Evolutionary conservation across 2,888 invertebrate species (phyloP).

Genomic region (Halocaridina rubra): DNA sequence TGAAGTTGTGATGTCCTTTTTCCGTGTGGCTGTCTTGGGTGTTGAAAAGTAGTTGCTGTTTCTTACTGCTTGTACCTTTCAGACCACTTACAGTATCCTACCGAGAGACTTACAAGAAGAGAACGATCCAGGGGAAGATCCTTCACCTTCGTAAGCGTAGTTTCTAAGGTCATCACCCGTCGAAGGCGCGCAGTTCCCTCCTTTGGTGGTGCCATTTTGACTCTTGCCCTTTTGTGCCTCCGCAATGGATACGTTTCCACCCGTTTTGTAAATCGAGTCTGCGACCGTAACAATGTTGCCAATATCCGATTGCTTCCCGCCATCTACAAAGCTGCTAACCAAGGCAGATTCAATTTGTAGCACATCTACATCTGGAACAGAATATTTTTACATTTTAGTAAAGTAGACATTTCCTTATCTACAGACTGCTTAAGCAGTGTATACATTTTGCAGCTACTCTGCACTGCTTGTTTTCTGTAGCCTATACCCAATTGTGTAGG

Average conservation of each 20-base stretch:
- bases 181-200: background rate
- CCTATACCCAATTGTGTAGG: background rate
- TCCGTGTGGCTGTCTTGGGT: too few species aligned
- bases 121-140: slow-evolving; percentile 90
- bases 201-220: background rate
- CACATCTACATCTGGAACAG: slow-evolving; percentile 7
- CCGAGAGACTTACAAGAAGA: slow-evolving; percentile 76
- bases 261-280: background rate
- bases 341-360: slow-evolving; percentile 3
- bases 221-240: background rate
- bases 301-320: background rate
- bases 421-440: background rate
- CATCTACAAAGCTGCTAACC: background rate
- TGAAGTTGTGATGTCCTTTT: too few species aligned
- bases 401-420: background rate
- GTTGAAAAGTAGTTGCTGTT: too few species aligned
- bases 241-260: background rate
- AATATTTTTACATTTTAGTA: background rate
- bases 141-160: slow-evolving; percentile 97
- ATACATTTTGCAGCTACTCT: background rate
- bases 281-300: background rate
- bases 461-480: background rate
- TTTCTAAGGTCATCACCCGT: slow-evolving; percentile 97
- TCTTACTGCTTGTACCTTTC: too few species aligned
- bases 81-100: too few species aligned